Base-by-base conservation (phyloP, 2,797 vertebrate genomes). In the Sebastes hubbsi region DNA sequence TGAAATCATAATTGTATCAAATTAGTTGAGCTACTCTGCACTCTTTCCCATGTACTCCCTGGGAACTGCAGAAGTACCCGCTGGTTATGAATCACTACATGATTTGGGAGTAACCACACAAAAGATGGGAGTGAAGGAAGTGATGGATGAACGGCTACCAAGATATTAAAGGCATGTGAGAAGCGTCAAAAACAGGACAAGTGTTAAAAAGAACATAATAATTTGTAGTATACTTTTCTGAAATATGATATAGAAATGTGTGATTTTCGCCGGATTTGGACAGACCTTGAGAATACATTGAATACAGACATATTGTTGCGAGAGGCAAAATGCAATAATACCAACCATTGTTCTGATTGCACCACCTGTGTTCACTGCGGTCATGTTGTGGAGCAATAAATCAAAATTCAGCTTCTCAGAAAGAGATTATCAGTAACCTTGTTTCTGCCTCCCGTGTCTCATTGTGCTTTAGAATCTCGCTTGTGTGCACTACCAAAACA, bases 341-440 rank as follows among this genome's bases (percentile, higher is more conserved):
- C 34, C 73, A 80, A 72, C 61, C 75, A 58, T 67, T 77, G 64
- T 67, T 87, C 66, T 69, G 75, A 77, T 75, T 82, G 84, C 78
- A 78, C 83, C 91, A 90, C 82, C 90, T 93, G 91, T 75, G 80
- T 62, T 88, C 79, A 84, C 87, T 38, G 75, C 73, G 80, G 83
- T 75, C 79, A 62, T 30, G 78, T 61, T 70, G 72, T 32, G 25
- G 59, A 54, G 80, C 59, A 52, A 93, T 92, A 88, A 75, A 91
- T 93, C 88, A 86, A 84, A 82, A 82, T 72, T 84, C 77, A 49
- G 56, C 75, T 69, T 78, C 84, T 77, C 79, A 75, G 87, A 84
- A 63, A 66, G 69, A 84, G 68, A 87, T 84, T 77, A 90, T 74
- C 55, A 58, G 68, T 75, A 78, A 80, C 77, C 72, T 83, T 38